Evolutionary conservation across 2,113 vertebrate genomes (phyloP).

Genomic region (Pavo muticus): DNA sequence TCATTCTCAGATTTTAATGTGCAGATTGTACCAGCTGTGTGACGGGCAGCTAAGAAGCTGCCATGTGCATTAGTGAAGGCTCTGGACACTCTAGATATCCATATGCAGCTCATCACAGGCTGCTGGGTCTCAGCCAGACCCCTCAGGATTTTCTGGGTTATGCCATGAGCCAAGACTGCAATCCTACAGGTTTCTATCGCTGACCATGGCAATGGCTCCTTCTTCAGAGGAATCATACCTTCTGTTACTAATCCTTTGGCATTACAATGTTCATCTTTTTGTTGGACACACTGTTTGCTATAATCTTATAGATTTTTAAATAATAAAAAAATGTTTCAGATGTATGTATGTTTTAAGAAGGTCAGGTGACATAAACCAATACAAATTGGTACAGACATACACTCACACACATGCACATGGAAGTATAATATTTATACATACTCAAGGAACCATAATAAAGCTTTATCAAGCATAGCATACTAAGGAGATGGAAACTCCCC

Average conservation of each 20-base stretch:
- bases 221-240: not conserved
- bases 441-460: not conserved
- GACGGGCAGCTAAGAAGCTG: not conserved
- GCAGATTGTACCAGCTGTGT: not conserved
- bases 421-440: not conserved
- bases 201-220: not conserved
- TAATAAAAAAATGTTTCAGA: not conserved
- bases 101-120: conserved; percentile 8
- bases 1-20: not conserved
- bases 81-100: not conserved
- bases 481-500: not conserved
- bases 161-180: not conserved
- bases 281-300: not conserved
- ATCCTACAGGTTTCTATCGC: not conserved
- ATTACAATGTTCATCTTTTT: not conserved
- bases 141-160: not conserved
- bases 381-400: not conserved
- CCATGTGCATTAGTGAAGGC: accelerated
- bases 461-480: not conserved
- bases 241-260: not conserved
- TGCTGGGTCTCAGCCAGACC: not conserved
- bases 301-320: not conserved
- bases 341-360: not conserved
- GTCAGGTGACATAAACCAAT: not conserved
- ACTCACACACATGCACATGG: not conserved